These are phyloP conservation scores for Epiblema foenella DNA, from an alignment of 2,888 invertebrate species.

Conservation along the genomic window DNA sequence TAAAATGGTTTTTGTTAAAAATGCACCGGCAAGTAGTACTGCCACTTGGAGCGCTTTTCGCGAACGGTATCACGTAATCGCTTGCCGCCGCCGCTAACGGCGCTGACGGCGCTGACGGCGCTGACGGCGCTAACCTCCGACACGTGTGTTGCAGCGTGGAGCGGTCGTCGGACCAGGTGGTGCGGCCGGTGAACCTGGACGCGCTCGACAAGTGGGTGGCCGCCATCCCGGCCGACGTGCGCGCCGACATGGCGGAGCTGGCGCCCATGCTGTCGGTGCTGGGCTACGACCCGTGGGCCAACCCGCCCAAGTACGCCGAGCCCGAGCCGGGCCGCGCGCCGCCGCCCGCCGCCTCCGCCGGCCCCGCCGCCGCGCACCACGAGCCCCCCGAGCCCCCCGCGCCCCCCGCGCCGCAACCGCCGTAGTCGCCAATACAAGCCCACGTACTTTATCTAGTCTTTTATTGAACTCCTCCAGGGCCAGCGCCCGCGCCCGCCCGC, in stretches of 20 bases:
- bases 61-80: too few relatives aligned
- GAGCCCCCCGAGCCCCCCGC: constrained; percentile 40
- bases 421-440: constrained; percentile 23
- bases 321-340: constrained; percentile 66
- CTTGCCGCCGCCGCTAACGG: too few relatives aligned
- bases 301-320: constrained; percentile 97
- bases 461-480: constrained; percentile 5
- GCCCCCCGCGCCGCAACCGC: constrained; percentile 30
- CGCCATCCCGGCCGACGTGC: constrained; percentile 94
- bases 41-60: too few relatives aligned
- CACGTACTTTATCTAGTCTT: constrained; percentile 11
- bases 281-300: constrained; percentile 98
- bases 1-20: too few relatives aligned
- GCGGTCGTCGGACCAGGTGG: constrained; percentile 98
- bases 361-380: constrained; percentile 62
- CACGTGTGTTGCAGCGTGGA: constrained; percentile 90
- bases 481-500: not conserved
- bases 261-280: constrained; percentile 97
- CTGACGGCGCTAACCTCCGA: too few relatives aligned
- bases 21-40: too few relatives aligned
- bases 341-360: constrained; percentile 86
- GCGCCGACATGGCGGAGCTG: constrained; percentile 95
- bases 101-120: too few relatives aligned
- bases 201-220: constrained; percentile 97
- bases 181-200: constrained; percentile 98